Evolutionary conservation across 1,140 invertebrate genomes (phyloP), one percentile per base, ranked within the genome.

Genomic region (Nasonia giraulti): DNA sequence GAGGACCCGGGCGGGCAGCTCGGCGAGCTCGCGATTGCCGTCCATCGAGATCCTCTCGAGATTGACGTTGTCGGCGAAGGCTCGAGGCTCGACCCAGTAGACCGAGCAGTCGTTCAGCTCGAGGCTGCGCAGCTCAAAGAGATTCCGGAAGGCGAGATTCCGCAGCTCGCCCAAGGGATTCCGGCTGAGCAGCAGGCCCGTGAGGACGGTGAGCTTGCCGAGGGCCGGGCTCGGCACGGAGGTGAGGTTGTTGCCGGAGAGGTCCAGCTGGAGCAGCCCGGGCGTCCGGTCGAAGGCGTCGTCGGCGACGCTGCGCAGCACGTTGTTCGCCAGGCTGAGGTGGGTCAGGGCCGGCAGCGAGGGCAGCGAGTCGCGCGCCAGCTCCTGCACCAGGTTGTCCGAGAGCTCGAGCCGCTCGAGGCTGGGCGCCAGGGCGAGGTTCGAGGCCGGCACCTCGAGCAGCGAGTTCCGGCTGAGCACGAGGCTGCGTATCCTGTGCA

Each of bases 11-110:
- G 95, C 94, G 1, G 96, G 96, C 75, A 97, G 92, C 87, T 94
- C 94, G 68, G 92, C 93, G 33, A 97, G 92, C 86, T 95, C 94
- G 10, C 95, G 94, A 91, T 97, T 97, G 88, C 96, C 95, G 89
- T 97, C 96, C 92, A 97, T 93, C 90, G 95, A 95, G 87, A 98
- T 95, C 80, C 94, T 94, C 89, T 97, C 96, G 79, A 98, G 93
- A 89, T 97, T 96, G 33, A 96, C 96, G 91, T 97, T 97, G 92
- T 97, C 97, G 66, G 96, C 96, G 89, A 97, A 97, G 71, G 96
- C 96, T 91, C 96, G 93, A 12, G 95, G 94, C 93, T 97, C 95
- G 82, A 97, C 95, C 87, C 92, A 93, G 76, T 93, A 91, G 86
- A 97, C 94, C 83, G 90, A 94, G 94, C 91, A 96, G 91, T 91